phyloP scores from a whole-genome alignment of 2,797 vertebrate genomes.

The Sebastes miniatus region DNA sequence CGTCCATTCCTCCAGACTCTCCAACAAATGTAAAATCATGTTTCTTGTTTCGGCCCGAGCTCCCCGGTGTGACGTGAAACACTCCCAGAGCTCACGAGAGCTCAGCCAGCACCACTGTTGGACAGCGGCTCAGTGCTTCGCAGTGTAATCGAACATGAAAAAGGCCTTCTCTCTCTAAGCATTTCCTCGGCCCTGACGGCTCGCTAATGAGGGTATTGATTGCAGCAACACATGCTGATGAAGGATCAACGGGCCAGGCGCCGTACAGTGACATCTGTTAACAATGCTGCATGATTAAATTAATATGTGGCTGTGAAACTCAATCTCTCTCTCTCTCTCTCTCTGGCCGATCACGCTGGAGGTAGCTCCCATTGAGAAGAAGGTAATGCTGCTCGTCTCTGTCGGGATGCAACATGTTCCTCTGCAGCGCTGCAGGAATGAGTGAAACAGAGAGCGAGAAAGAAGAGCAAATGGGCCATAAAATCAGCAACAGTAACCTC shows the following conservation, averaged over 20 bases:
- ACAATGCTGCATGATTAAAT: constrained; percentile 79
- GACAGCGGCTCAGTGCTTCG: constrained; percentile 41
- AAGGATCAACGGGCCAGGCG: constrained; percentile 66
- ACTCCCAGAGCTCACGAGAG: constrained; percentile 27
- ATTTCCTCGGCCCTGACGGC: constrained; percentile 56
- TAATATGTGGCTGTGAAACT: constrained; percentile 70
- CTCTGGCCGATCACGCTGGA: constrained; percentile 41
- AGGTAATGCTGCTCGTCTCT: constrained; percentile 19
- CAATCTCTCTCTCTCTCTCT: constrained; percentile 48
- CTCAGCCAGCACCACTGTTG: constrained; percentile 34
- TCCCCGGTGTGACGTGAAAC: constrained; percentile 40
- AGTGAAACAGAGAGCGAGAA: constrained; percentile 1
- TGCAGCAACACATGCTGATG: constrained; percentile 75
- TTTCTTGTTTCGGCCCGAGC: constrained; percentile 36
- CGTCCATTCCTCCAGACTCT: constrained; percentile 20
- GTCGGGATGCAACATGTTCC: constrained; percentile 26
- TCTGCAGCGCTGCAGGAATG: constrained; percentile 15
- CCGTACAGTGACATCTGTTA: constrained; percentile 78
- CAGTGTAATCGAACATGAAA: constrained; percentile 66
- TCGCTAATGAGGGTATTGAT: constrained; percentile 76
- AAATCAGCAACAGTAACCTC: not conserved
- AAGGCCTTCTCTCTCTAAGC: constrained; percentile 51
- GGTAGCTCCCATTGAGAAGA: constrained; percentile 32
- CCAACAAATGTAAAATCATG: constrained; percentile 30
- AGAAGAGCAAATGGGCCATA: not conserved